Percentiles rank a stretch among this genome's conserved stretches.
Evolutionary conservation across 2,113 vertebrate genomes (phyloP).

Genomic region (Lepus timidus): DNA sequence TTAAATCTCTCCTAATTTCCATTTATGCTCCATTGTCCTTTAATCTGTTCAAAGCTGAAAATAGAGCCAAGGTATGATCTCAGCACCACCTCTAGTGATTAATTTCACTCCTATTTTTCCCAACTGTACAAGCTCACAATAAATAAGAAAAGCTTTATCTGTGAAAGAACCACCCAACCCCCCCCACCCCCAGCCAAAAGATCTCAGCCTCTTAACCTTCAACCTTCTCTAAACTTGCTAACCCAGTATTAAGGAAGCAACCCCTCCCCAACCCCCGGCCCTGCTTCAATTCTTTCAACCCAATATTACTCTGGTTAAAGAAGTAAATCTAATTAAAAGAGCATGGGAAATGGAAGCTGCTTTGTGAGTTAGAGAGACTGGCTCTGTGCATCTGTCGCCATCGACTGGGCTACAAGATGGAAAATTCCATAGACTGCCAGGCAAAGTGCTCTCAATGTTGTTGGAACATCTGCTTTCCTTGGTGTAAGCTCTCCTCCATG

Average conservation of each 20-base stretch:
- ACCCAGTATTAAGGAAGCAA: constrained; percentile 58
- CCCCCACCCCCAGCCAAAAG: background rate
- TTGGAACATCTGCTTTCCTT: constrained; percentile 90
- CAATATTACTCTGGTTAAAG: constrained; percentile 81
- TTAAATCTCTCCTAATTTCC: constrained; percentile 86
- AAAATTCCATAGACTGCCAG: constrained; percentile 85
- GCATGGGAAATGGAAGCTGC: constrained; percentile 85
- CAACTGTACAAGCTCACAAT: constrained; percentile 82
- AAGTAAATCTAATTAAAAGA: constrained; percentile 86
- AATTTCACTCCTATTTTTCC: constrained; percentile 83
- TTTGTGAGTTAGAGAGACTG: constrained; percentile 62
- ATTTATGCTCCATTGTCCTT: constrained; percentile 85
- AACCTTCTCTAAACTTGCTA: constrained; percentile 76
- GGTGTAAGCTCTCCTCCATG: constrained; percentile 80
- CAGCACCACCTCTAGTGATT: constrained; percentile 82
- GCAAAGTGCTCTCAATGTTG: constrained; percentile 83
- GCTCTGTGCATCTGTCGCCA: constrained; percentile 84
- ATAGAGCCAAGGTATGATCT: constrained; percentile 85
- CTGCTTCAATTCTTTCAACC: constrained; percentile 55
- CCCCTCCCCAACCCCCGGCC: background rate
- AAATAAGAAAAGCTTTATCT: constrained; percentile 83
- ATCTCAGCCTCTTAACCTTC: constrained; percentile 62
- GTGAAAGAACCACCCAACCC: constrained; percentile 50
- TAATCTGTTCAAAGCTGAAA: constrained; percentile 84
- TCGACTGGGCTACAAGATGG: constrained; percentile 84